Conservation (phyloP, 1,140 invertebrate genomes). For the Muscidifurax raptorellus region DNA sequence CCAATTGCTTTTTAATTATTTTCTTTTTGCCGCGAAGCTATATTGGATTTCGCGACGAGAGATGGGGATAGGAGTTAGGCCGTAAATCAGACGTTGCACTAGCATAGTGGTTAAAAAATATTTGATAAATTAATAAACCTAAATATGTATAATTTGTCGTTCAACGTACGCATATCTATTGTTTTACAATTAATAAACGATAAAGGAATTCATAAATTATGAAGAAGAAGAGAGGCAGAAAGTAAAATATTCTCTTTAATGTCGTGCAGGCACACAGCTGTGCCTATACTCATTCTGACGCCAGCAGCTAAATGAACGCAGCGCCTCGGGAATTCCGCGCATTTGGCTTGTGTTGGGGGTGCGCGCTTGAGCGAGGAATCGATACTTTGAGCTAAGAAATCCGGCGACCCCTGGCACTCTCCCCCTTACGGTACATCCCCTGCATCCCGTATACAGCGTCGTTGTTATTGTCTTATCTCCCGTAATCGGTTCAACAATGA, state of each 20-base stretch:
- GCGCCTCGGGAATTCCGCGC: slow-evolving; percentile 43
- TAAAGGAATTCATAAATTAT: too few species aligned
- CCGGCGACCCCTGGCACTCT: slow-evolving; percentile 29
- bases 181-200: too few species aligned
- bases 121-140: too few species aligned
- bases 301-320: slow-evolving; percentile 20
- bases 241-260: slow-evolving; percentile 22
- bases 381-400: slow-evolving; percentile 46
- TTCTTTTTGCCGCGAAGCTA: not conserved
- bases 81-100: too few species aligned
- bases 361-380: slow-evolving; percentile 29
- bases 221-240: not conserved
- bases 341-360: slow-evolving; percentile 1
- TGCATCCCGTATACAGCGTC: not conserved
- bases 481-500: too few species aligned
- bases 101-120: too few species aligned
- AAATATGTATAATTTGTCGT: too few species aligned
- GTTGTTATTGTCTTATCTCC: not conserved
- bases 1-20: slow-evolving; percentile 29
- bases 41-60: not conserved
- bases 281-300: slow-evolving; percentile 11
- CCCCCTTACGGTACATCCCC: not conserved
- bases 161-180: too few species aligned
- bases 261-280: slow-evolving; percentile 3
- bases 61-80: too few species aligned